These are phyloP conservation scores for Orchesellides sinensis DNA, from an alignment of 2,888 invertebrate species.

Conservation along the genomic window DNA sequence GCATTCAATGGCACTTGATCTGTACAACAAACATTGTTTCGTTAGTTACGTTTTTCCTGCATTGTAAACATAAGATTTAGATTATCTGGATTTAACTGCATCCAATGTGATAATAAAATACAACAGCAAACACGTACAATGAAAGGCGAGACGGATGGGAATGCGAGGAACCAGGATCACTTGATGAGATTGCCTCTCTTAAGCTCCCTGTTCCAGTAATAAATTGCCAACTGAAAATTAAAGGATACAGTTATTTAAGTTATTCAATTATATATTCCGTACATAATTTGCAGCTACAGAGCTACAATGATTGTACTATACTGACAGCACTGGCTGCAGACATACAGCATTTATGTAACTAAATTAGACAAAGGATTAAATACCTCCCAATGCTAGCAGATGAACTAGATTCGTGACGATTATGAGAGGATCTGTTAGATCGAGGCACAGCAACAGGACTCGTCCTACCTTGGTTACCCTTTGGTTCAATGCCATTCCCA, in stretches of 20 bases:
- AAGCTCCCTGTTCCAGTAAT: conserved; percentile 84
- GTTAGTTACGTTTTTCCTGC: too few species aligned
- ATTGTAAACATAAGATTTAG: too few species aligned
- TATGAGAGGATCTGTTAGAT: conserved; percentile 77
- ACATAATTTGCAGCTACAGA: neutral
- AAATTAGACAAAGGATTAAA: neutral
- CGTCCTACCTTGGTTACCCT: conserved; percentile 79
- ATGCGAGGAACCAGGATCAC: conserved; percentile 76
- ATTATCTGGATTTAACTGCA: too few species aligned
- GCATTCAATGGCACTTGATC: conserved; percentile 68
- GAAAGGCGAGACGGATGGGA: conserved; percentile 75
- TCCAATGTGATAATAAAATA: too few species aligned
- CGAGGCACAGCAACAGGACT: conserved; percentile 83
- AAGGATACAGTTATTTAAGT: neutral
- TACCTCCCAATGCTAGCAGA: conserved; percentile 79
- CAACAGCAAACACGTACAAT: conserved; percentile 67
- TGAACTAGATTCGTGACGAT: conserved; percentile 81
- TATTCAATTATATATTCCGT: neutral
- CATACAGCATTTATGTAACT: neutral
- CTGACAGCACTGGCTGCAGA: neutral
- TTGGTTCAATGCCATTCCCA: conserved; percentile 40
- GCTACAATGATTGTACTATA: too few species aligned
- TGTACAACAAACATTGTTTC: too few species aligned
- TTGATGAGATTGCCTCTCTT: conserved; percentile 79
- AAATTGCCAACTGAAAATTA: conserved; percentile 82